Base-by-base conservation (phyloP, 1,140 invertebrate genomes). In the Papilio helenus region DNA sequence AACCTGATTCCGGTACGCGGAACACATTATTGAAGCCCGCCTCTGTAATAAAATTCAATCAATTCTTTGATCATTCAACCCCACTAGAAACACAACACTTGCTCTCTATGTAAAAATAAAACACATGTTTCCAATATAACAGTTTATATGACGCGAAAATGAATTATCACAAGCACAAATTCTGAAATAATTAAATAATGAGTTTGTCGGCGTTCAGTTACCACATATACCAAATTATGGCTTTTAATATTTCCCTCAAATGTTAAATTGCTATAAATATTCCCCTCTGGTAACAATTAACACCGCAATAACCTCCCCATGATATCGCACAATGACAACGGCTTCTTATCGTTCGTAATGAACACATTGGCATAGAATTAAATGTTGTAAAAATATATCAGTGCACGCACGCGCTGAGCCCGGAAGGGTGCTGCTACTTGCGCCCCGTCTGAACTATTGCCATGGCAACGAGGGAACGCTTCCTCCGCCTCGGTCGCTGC, bases 381-480 rank as follows among this genome's bases (percentile, higher is more conserved):
- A 90, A 88, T 87, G 82, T 86, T 86, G 83, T 86, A 83, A 89
- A 92, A 89, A 90, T 92, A 91, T 89, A 90, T 91, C 86, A 89
- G 83, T 79, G 83, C 82, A 86, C 83, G 79, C 85, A 84, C 84
- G 86, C 83, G 81, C 80, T 74, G 26, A 77, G 79, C 77, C 34
- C 72, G 61, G 81, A 76, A 82, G 76, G 86, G 82, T 76, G 81
- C 80, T 58, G 81, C 78, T 79, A 61, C 76, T 78, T 81, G 83
- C 84, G 79, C 87, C 87, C 83, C 82, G 89, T 90, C 90, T 91
- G 89, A 85, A 88, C 86, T 84, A 91, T 94, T 89, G 90, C 86
- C 90, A 94, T 94, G 87, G 87, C 82, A 84, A 94, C 93, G 85
- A 89, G 90, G 90, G 90, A 88, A 88, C 85, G 89, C 87, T 94